Evolutionary conservation across 23 tunicate genomes (phyloP), one percentile per base, ranked within the genome.

Genomic region (Diplosoma virens): DNA sequence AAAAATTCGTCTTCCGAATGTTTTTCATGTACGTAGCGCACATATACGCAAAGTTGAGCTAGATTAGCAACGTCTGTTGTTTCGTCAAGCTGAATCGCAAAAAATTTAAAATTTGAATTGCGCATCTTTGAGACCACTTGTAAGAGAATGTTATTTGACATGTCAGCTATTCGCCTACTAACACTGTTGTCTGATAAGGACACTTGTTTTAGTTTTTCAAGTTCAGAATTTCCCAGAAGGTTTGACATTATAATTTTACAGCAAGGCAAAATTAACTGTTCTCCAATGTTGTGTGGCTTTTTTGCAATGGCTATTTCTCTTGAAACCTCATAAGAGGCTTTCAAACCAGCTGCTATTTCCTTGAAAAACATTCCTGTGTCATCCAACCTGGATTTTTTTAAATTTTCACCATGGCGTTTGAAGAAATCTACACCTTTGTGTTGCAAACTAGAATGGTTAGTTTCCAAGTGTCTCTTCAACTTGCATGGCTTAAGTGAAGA

Each of bases 271-370:
- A 82, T 74, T 64, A 82, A 37, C 46, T 74, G 87, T 76, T 82
- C 73, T 5, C 80, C 87, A 54, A 82, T 75, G 58, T 27, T 82
- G 87, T 82, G 87, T 18, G 86, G 82, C 61, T 85, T 85, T 71
- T 85, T 54, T 30, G 83, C 84, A 29, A 56, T 32, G 24, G 84
- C 84, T 67, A 67, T 78, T 78, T 70, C 30, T 68, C 71, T 78
- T 78, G 90, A 54, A 78, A 85, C 90, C 66, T 68, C 48, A 54
- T 68, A 78, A 3, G 71, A 85, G 33, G 90, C 79, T 70, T 69
- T 85, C 30, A 77, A 77, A 32, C 67, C 89, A 30, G 77, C 64
- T 24, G 69, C n/a, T 53, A 84, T 76, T 84, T 84, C 77, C 71
- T 76, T 76, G 24, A 30, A 83, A 61, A 61, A 46, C 32, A 27